Evolutionary conservation across 2,797 vertebrate genomes (phyloP).

Genomic region (Hylomyscus alleni): DNA sequence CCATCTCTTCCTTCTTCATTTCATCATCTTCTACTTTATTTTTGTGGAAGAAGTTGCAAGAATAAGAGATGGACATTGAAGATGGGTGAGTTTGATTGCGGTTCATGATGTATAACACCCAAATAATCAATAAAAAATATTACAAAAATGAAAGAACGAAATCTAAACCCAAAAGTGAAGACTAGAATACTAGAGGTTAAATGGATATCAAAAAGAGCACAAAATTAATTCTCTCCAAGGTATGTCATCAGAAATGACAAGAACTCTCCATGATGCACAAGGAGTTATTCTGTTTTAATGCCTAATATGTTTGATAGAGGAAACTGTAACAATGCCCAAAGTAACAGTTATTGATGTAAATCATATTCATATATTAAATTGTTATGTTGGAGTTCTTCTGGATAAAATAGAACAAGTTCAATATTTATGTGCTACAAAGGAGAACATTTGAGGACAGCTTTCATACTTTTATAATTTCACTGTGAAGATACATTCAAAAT

Average conservation of each 20-base stretch:
- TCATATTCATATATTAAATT: background rate
- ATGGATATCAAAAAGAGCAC: conserved; percentile 22
- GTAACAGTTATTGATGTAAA: conserved; percentile 34
- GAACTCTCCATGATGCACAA: background rate
- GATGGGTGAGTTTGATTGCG: background rate
- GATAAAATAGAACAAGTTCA: background rate
- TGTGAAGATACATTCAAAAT: background rate
- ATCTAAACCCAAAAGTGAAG: background rate
- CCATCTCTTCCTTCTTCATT: no score
- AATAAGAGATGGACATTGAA: background rate
- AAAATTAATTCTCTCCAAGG: conserved; percentile 10
- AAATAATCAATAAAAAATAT: background rate
- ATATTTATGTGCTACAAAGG: conserved; percentile 11
- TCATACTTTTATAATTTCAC: conserved; percentile 53
- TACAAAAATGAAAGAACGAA: background rate
- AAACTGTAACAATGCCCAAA: conserved; percentile 37
- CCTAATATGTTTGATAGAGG: background rate
- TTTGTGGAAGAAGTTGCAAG: background rate
- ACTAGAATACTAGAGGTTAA: conserved; percentile 10
- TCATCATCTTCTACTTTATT: background rate
- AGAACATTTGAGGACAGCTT: conserved; percentile 20
- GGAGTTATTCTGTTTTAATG: background rate
- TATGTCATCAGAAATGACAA: conserved; percentile 39
- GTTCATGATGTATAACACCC: background rate
- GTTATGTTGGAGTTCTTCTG: conserved; percentile 42